Evolutionary conservation across 2,888 invertebrate genomes (phyloP).

Genomic region (Lepidochitona cinerea): DNA sequence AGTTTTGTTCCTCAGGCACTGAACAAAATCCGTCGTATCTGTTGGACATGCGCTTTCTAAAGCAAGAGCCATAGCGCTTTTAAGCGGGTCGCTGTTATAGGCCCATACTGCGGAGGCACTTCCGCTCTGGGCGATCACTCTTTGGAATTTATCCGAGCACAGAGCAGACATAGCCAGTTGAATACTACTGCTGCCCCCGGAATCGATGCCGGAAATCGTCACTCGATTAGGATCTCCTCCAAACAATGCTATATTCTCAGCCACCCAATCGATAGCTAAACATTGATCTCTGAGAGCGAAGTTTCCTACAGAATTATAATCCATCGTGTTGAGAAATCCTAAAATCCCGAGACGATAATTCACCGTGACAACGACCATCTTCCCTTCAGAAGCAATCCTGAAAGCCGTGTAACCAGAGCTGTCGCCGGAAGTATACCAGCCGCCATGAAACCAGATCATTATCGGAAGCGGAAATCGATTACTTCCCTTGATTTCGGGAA

Average conservation of each 20-base stretch:
- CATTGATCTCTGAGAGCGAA: background rate
- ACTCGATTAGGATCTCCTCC: background rate
- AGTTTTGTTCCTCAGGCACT: background rate
- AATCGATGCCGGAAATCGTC: background rate
- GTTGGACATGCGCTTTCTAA: background rate
- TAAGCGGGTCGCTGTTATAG: background rate
- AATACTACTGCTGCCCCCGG: background rate
- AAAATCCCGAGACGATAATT: background rate
- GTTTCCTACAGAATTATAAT: background rate
- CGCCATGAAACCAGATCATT: constrained; percentile 3
- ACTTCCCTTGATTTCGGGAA: background rate
- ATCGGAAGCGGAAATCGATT: background rate
- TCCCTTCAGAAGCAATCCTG: background rate
- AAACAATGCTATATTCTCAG: background rate
- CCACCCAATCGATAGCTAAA: background rate
- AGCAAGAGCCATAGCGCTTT: background rate
- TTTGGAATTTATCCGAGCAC: background rate
- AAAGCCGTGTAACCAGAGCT: background rate
- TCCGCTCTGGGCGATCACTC: constrained; percentile 1
- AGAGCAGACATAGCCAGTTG: background rate
- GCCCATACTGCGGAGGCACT: background rate
- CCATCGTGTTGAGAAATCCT: background rate
- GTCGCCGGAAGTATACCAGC: background rate
- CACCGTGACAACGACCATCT: background rate
- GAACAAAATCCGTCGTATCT: background rate